phyloP scores from a whole-genome alignment of 2,797 vertebrate genomes.

The Dendrocincla tyrannina region DNA sequence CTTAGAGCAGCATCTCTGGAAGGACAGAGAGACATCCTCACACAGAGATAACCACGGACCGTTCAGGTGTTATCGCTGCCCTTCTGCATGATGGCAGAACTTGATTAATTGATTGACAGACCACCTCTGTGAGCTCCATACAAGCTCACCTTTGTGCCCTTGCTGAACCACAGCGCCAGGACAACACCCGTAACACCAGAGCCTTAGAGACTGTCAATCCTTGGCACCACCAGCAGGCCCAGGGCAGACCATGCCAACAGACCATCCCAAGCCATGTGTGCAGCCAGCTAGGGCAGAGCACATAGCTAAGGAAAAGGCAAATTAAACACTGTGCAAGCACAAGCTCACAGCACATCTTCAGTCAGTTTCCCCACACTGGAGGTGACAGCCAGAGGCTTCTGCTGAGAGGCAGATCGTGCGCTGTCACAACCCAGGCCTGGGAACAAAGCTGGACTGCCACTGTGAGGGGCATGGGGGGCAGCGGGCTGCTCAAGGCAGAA shows the following conservation, averaged over 20 bases:
- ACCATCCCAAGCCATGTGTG: not conserved
- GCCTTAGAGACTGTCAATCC: not conserved
- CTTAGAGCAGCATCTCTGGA: not conserved
- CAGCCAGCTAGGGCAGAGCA: not conserved
- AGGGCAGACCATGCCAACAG: not conserved
- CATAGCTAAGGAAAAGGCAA: not conserved
- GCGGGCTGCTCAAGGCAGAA: not conserved
- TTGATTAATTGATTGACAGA: not conserved
- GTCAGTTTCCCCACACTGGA: not conserved
- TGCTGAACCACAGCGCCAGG: not conserved
- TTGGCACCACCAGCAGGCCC: not conserved
- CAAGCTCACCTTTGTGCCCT: not conserved
- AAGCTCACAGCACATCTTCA: not conserved
- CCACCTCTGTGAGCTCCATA: not conserved
- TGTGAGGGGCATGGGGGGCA: not conserved
- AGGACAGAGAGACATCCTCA: not conserved
- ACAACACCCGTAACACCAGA: not conserved
- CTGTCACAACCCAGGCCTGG: not conserved
- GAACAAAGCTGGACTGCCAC: not conserved
- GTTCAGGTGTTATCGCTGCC: not conserved
- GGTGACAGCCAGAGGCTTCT: not conserved
- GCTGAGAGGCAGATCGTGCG: not conserved
- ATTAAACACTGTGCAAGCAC: not conserved
- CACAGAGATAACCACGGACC: not conserved
- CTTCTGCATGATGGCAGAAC: not conserved